These are phyloP conservation scores for Colius striatus DNA, from an alignment of 2,113 vertebrate species.

Conservation along the genomic window DNA sequence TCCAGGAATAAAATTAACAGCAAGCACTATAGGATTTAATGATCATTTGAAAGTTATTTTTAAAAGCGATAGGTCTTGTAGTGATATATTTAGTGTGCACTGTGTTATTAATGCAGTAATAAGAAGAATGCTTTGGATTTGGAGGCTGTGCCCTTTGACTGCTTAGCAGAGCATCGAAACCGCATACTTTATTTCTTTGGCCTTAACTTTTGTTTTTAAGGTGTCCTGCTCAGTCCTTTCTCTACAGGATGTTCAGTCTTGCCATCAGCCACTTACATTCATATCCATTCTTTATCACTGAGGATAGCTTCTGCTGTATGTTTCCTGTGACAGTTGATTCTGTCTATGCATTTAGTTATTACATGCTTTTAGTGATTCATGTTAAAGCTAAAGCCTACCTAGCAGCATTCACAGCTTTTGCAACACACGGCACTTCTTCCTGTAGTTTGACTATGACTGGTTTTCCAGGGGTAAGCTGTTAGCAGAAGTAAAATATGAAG, in stretches of 20 bases:
- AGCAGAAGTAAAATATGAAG: neutral
- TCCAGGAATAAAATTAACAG: neutral
- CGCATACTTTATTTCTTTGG: neutral
- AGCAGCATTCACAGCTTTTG: neutral
- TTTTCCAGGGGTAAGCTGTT: neutral
- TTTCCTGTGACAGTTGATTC: neutral
- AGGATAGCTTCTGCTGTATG: neutral
- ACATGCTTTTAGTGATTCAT: neutral
- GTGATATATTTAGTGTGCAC: neutral
- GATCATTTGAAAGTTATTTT: neutral
- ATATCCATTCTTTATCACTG: neutral
- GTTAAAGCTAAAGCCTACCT: neutral
- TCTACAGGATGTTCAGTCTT: neutral
- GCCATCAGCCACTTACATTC: neutral
- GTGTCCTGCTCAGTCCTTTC: neutral
- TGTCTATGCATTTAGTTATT: neutral
- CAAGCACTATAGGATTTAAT: neutral
- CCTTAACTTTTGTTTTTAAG: neutral
- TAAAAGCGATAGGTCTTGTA: neutral
- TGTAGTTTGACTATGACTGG: neutral
- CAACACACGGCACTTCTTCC: neutral
- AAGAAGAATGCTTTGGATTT: neutral
- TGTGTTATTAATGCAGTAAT: neutral
- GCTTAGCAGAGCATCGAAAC: neutral
- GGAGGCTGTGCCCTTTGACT: neutral